Percentiles rank a stretch among this genome's conserved stretches.
Conservation (phyloP, 2,888 invertebrate species). For the Rhyacophila evoluta region DNA sequence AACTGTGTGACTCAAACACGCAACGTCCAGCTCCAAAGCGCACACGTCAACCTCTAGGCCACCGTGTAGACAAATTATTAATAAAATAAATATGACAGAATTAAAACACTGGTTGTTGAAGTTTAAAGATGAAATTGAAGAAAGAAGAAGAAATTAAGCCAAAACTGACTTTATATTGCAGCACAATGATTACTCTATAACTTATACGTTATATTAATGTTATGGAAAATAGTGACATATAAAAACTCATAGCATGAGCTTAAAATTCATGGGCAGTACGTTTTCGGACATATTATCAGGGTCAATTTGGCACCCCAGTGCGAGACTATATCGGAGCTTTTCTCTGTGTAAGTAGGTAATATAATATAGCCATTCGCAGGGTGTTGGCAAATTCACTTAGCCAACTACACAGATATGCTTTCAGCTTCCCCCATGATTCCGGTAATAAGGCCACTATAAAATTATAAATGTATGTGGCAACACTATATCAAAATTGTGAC, state of each 20-base stretch:
- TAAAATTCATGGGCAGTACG: not conserved
- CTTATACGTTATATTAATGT: no score
- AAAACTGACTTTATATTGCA: no score
- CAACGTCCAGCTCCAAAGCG: no score
- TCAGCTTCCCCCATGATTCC: conserved; percentile 48
- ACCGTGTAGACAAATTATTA: no score
- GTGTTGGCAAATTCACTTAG: conserved; percentile 53
- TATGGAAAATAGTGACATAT: no score
- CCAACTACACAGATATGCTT: conserved; percentile 54
- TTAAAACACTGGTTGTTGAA: no score
- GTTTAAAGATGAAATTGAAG: no score
- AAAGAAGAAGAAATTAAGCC: no score
- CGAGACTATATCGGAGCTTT: not conserved
- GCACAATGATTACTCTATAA: no score
- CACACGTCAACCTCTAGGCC: no score
- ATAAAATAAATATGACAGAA: no score
- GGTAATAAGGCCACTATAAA: not conserved
- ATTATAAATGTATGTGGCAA: not conserved
- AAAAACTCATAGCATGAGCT: not conserved
- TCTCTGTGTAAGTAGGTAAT: not conserved
- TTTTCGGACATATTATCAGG: not conserved
- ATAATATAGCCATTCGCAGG: conserved; percentile 31
- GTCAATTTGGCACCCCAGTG: conserved; percentile 22
- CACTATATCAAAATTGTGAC: not conserved
- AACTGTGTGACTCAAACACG: no score